A percentile compares a stretch with the other conserved stretches of the same genome.
Evolutionary conservation across 2,113 vertebrate genomes (phyloP).

Genomic region (Nymphicus hollandicus): DNA sequence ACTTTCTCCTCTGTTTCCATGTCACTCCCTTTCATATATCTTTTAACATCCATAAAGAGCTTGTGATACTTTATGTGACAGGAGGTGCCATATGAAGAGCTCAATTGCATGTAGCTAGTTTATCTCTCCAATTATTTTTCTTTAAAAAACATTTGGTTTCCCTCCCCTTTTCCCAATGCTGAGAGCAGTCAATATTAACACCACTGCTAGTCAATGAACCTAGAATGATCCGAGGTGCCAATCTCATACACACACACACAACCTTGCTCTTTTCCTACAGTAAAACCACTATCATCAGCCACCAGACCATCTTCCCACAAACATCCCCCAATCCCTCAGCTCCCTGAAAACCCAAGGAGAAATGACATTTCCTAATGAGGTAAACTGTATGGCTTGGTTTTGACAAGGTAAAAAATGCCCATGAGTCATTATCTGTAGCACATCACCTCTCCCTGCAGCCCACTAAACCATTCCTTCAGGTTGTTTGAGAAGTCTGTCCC

Average conservation of each 20-base stretch:
- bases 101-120: background rate
- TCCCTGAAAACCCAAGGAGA: background rate
- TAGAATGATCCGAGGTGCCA: background rate
- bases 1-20: background rate
- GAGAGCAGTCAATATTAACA: background rate
- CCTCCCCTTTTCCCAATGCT: background rate
- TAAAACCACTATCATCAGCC: background rate
- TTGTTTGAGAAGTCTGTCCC: background rate
- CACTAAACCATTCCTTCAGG: background rate
- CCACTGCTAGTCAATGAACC: background rate
- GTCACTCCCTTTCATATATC: background rate
- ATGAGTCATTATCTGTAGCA: background rate
- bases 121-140: background rate
- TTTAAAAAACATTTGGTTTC: background rate
- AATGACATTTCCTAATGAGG: background rate
- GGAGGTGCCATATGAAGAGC: background rate
- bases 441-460: background rate
- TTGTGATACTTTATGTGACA: background rate
- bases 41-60: background rate
- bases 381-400: background rate
- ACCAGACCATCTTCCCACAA: background rate
- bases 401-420: background rate
- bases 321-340: background rate
- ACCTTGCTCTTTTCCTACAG: background rate
- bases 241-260: background rate